Percentiles rank a stretch among this genome's conserved stretches.
Evolutionary conservation across 2,113 vertebrate genomes (phyloP).

Genomic region (Ranitomeya variabilis): DNA sequence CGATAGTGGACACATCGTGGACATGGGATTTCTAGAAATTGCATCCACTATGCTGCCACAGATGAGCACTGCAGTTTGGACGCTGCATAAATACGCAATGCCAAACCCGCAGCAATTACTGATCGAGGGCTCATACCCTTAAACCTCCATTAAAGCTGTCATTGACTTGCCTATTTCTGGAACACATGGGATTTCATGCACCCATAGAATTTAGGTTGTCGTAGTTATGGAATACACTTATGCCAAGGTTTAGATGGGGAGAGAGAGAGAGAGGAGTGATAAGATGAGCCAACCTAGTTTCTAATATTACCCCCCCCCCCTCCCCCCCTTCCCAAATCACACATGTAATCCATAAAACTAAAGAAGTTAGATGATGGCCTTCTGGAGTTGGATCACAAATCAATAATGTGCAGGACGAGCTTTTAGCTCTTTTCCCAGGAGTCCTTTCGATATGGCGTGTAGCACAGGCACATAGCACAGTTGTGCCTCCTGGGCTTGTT

Average conservation of each 20-base stretch:
- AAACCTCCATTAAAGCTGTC: not conserved
- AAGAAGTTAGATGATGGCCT: not conserved
- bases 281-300: not conserved
- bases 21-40: no score
- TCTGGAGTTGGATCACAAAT: constrained; percentile 20
- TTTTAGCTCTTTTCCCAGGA: not conserved
- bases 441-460: not conserved
- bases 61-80: no score
- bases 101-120: no score
- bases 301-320: not conserved
- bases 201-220: not conserved
- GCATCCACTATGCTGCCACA: no score
- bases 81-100: no score
- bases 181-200: not conserved
- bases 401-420: constrained; percentile 24
- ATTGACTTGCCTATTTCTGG: not conserved
- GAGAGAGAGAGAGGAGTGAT: not conserved
- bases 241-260: no score
- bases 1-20: no score
- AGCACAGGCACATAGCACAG: not conserved
- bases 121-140: no score
- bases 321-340: not conserved
- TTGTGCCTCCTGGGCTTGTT: constrained; percentile 11
- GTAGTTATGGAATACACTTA: not conserved
- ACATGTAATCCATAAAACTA: not conserved